Evolutionary conservation across 92 coral and sea anemone species (phyloP), one percentile per base, ranked within the genome.

Genomic region (Porites evermanni): DNA sequence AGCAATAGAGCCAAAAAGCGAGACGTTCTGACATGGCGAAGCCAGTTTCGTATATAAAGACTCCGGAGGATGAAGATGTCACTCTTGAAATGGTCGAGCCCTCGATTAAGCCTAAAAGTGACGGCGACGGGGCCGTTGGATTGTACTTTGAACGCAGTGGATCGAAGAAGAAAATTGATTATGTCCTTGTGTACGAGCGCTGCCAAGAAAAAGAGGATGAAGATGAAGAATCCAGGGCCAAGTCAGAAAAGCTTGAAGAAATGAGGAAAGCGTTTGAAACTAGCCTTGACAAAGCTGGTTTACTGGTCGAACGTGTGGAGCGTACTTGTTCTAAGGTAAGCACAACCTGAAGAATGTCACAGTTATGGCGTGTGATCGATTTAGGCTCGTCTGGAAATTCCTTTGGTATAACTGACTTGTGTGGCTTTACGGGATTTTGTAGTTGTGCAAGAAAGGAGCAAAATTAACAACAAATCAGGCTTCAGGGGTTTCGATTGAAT

Each of bases 101-200:
- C 2, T 72, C 82, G 7, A 60, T 85, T 56, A 23, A 82, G 26
- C 6, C 67, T 8, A 68, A 32, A 65, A 8, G 52, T 13, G 61
- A 10, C 61, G 61, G 61, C 61, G n/a, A 13, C 5, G 4, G 5
- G 16, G 68, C 61, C 29, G 77, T 64, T n/a, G 82, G 88, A 60
- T 8, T 77, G 70, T 32, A 75, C 24, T 67, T 75, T 60, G 53
- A 47, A 61, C 75, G 53, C 26, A 26, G 5, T 44, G 82, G 70
- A 9, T 23, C 68, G 18, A 79, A 74, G 54, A 44, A 67, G 66
- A 89, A 82, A 67, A 83, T 93, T 13, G 97, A 95, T 60, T 93
- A 87, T 72, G 93, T 95, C 14, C 89, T 95, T 12, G 97, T 92
- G 64, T 93, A 91, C 71, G 93, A 82, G 50, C 80, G 91, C 19